These are phyloP conservation scores for Drosophila elegans DNA, from an alignment of 1,140 invertebrate species.

Conservation along the genomic window DNA sequence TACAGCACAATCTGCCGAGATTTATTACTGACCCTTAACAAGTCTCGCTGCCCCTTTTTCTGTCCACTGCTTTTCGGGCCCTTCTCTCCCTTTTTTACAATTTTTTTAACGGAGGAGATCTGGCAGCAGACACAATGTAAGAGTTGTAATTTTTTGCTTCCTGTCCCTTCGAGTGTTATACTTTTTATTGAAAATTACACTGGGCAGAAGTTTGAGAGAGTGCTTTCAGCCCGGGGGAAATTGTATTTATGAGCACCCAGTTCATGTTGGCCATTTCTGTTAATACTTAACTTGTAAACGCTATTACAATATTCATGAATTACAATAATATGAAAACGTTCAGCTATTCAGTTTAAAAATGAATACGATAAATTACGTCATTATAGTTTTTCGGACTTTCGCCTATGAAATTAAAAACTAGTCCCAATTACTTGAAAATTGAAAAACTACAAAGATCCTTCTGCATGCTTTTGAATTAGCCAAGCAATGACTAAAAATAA, in stretches of 20 bases:
- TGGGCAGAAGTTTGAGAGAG: conserved; percentile 25
- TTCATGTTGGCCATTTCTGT: not conserved
- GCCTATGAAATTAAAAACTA: no score
- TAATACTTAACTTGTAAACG: not conserved
- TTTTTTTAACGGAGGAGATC: conserved; percentile 23
- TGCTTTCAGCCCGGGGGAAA: conserved; percentile 2
- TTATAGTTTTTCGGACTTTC: no score
- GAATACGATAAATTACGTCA: no score
- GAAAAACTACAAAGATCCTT: no score
- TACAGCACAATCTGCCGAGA: conserved; percentile 77
- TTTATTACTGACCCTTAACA: conserved; percentile 83
- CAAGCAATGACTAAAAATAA: no score
- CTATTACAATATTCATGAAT: no score
- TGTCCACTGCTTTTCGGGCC: conserved; percentile 23
- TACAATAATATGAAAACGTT: no score
- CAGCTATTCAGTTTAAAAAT: no score
- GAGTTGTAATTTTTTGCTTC: conserved; percentile 37
- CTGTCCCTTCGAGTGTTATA: conserved; percentile 33
- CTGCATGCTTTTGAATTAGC: no score
- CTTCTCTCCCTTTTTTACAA: conserved; percentile 3
- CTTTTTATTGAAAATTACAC: conserved; percentile 48
- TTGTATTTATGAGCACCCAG: no score
- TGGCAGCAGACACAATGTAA: conserved; percentile 38
- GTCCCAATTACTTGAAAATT: no score
- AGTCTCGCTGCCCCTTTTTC: conserved; percentile 47